Evolutionary conservation across 2,113 vertebrate genomes (phyloP).

Genomic region (Notechis scutatus): DNA sequence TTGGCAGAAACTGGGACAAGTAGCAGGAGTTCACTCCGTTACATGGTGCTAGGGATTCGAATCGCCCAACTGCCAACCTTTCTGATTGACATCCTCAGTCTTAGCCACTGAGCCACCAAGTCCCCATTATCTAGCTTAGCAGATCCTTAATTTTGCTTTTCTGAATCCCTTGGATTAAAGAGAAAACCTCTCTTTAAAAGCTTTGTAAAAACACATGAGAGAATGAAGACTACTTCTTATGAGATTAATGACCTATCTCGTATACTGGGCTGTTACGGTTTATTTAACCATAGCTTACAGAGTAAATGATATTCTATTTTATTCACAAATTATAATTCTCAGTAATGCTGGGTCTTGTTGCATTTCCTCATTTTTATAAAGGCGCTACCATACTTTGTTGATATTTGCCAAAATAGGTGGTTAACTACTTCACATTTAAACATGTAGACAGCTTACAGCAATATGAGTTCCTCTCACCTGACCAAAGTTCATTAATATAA

Average conservation of each 20-base stretch:
- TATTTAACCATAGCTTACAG: background rate
- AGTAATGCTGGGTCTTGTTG: background rate
- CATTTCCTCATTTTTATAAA: background rate
- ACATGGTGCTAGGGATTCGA: too few relatives aligned
- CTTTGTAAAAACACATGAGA: background rate
- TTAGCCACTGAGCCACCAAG: too few relatives aligned
- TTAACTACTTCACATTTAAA: background rate
- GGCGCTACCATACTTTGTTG: background rate
- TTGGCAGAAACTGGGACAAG: too few relatives aligned
- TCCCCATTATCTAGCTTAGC: background rate
- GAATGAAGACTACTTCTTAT: background rate
- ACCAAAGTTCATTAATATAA: background rate
- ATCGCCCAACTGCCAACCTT: too few relatives aligned
- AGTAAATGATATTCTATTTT: background rate
- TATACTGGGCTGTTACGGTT: background rate
- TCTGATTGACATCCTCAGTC: too few relatives aligned
- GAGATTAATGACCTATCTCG: background rate
- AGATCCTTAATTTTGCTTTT: background rate
- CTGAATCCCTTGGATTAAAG: background rate
- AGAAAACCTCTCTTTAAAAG: background rate
- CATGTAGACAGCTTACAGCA: background rate
- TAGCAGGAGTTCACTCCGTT: too few relatives aligned
- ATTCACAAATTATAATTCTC: background rate
- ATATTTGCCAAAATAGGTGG: background rate
- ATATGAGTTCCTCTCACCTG: background rate